These are phyloP conservation scores for Actenoides lindsayi DNA, from an alignment of 2,113 vertebrate genomes.

Conservation along the genomic window DNA sequence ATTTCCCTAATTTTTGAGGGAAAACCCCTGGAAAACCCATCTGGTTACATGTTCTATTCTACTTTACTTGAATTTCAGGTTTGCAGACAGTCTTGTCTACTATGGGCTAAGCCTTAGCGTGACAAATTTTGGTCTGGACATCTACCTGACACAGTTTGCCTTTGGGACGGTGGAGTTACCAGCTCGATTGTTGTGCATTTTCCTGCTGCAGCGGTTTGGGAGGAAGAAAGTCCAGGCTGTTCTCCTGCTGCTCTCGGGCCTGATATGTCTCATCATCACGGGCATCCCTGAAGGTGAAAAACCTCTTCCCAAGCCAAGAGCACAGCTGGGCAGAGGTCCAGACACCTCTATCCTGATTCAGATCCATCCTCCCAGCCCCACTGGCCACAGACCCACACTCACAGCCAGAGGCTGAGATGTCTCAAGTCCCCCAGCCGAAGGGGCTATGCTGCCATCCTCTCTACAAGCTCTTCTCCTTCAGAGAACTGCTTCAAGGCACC, in stretches of 20 bases:
- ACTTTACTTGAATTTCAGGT: conserved; percentile 72
- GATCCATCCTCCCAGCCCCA: not conserved
- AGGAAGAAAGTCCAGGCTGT: conserved; percentile 73
- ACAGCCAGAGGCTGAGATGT: not conserved
- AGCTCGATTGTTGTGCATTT: conserved; percentile 70
- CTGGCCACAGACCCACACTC: not conserved
- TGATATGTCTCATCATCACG: conserved; percentile 75
- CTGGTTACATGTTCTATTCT: not conserved
- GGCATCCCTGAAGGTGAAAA: conserved; percentile 81
- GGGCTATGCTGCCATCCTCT: not conserved
- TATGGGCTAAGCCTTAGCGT: conserved; percentile 88
- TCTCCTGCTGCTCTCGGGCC: conserved; percentile 76
- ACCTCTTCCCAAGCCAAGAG: not conserved
- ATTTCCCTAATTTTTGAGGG: not conserved
- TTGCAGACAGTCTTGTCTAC: conserved; percentile 85
- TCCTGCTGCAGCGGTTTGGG: conserved; percentile 80
- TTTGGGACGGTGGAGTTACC: conserved; percentile 85
- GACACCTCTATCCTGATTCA: not conserved
- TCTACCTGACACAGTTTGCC: conserved; percentile 89
- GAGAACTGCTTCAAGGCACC: too few relatives aligned
- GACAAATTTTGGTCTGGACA: conserved; percentile 85
- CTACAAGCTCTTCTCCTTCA: not conserved
- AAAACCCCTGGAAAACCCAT: not conserved
- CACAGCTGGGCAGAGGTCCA: not conserved
- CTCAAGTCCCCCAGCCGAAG: not conserved